Conservation (phyloP, 2,797 vertebrate species). For the Chaetodon trifasciatus region DNA sequence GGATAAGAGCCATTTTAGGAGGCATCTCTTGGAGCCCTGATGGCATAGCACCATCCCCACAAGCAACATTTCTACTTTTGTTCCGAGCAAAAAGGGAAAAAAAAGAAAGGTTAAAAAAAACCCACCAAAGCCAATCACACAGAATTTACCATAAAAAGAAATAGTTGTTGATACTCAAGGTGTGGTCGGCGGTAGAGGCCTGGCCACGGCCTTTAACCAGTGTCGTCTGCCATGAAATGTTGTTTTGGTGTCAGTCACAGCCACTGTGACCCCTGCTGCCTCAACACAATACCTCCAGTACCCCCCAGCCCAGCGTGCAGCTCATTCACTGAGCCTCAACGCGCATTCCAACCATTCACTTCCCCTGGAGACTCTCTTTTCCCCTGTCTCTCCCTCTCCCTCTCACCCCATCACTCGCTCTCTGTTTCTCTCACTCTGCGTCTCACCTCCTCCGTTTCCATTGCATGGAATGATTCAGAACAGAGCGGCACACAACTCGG, state of each 20-base stretch:
- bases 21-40: background rate
- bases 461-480: constrained; percentile 57
- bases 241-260: constrained; percentile 86
- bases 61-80: constrained; percentile 15
- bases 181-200: constrained; percentile 68
- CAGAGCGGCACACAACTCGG: constrained; percentile 43
- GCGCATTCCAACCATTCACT: constrained; percentile 85
- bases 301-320: constrained; percentile 77
- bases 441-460: constrained; percentile 63
- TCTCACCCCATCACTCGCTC: constrained; percentile 67
- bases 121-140: constrained; percentile 28
- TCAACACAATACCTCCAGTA: constrained; percentile 80
- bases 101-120: background rate
- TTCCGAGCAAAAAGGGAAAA: constrained; percentile 16
- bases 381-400: constrained; percentile 57
- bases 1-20: background rate
- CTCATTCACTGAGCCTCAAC: constrained; percentile 81
- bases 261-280: constrained; percentile 83
- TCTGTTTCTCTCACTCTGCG: constrained; percentile 49
- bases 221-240: constrained; percentile 83
- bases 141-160: constrained; percentile 54
- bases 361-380: constrained; percentile 80
- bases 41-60: background rate
- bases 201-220: constrained; percentile 74
- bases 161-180: constrained; percentile 64